A percentile compares a stretch with the other conserved stretches of the same genome.
Evolutionary conservation across 2,888 invertebrate species (phyloP).

Genomic region (Pegoplata infirma): DNA sequence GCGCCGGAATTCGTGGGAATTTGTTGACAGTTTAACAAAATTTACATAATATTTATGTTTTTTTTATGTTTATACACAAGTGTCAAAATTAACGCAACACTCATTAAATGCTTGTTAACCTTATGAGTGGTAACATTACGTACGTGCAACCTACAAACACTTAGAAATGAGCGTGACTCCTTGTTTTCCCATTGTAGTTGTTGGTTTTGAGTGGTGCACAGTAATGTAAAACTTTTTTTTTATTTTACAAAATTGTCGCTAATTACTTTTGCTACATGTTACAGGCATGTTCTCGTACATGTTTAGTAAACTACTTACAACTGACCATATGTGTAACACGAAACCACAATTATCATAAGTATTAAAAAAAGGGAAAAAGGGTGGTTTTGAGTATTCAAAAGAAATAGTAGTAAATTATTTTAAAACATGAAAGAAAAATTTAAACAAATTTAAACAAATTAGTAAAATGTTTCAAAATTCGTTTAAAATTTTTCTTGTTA

Average conservation of each 20-base stretch:
- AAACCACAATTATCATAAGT: slow-evolving; percentile 71
- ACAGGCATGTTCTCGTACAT: background rate
- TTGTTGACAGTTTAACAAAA: slow-evolving; percentile 34
- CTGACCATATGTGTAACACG: slow-evolving; percentile 73
- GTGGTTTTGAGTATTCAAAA: background rate
- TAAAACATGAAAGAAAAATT: background rate
- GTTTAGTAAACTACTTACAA: slow-evolving; percentile 6
- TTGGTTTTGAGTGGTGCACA: slow-evolving; percentile 32
- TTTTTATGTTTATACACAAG: slow-evolving; percentile 64
- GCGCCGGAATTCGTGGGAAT: slow-evolving; percentile 63
- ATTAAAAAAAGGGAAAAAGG: background rate
- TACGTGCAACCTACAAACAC: slow-evolving; percentile 10
- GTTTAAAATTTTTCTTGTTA: background rate
- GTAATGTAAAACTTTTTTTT: slow-evolving; percentile 43
- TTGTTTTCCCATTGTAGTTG: slow-evolving; percentile 49
- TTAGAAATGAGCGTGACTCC: slow-evolving; percentile 33
- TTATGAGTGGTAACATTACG: slow-evolving; percentile 13
- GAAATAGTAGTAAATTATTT: too few relatives aligned
- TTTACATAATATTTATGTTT: slow-evolving; percentile 46
- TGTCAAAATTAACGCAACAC: slow-evolving; percentile 67
- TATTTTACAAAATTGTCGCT: slow-evolving; percentile 73
- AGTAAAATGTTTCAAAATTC: background rate
- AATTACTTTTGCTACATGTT: slow-evolving; percentile 66
- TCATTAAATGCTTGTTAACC: slow-evolving; percentile 74
- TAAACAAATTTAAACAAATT: background rate